Evolutionary conservation across 2,797 vertebrate genomes (phyloP).

Genomic region (Sitta carolinensis): DNA sequence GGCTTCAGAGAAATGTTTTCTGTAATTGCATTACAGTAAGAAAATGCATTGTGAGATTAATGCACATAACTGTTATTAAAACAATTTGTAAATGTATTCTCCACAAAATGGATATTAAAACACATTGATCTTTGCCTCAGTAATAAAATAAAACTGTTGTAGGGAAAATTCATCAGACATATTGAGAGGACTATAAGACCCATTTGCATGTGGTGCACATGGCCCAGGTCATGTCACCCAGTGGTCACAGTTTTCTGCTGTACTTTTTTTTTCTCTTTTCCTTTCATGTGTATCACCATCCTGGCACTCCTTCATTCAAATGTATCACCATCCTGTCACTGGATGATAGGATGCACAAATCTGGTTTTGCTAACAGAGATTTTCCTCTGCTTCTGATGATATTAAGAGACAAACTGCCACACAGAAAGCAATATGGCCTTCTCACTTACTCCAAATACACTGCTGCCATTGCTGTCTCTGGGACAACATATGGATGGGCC

Average conservation of each 20-base stretch:
- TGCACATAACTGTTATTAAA: not conserved
- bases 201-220: not conserved
- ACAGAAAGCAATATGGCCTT: not conserved
- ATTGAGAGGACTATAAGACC: not conserved
- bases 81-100: not conserved
- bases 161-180: not conserved
- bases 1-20: slow-evolving; percentile 3
- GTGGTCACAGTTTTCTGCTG: not conserved
- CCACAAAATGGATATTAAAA: slow-evolving; percentile 4
- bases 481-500: not conserved
- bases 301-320: not conserved
- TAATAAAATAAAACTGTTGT: not conserved
- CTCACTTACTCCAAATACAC: not conserved
- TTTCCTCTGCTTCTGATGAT: not conserved
- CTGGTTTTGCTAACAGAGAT: not conserved
- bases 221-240: not conserved
- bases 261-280: not conserved
- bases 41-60: slow-evolving; percentile 24
- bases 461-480: not conserved
- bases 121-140: not conserved
- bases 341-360: not conserved
- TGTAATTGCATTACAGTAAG: not conserved
- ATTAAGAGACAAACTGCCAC: not conserved
- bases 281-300: not conserved
- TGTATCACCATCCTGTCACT: no score